These are phyloP conservation scores for Dromococcyx pavoninus DNA, from an alignment of 2,797 vertebrate species.

Conservation along the genomic window DNA sequence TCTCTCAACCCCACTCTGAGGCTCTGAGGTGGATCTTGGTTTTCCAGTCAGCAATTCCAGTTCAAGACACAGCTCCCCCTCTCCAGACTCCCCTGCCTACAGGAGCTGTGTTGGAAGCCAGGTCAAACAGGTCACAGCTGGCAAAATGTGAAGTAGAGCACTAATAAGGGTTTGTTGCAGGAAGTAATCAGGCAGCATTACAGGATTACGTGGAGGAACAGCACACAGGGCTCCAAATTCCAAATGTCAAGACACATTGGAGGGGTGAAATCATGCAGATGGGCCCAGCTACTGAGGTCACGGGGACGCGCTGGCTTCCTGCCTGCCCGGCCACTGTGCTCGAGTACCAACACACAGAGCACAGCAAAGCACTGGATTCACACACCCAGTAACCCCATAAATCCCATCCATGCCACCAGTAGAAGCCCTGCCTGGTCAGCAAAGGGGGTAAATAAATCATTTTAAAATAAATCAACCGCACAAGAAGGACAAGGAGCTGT, in stretches of 20 bases:
- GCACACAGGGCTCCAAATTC: neutral
- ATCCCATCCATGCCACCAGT: rapidly evolving
- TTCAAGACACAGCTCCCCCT: neutral
- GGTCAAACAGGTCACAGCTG: neutral
- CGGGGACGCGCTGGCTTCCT: neutral
- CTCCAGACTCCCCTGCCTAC: neutral
- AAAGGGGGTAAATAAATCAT: rapidly evolving
- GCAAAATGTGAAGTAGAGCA: neutral
- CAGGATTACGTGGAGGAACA: neutral
- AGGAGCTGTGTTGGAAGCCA: neutral
- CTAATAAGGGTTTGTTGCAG: neutral
- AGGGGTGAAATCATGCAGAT: neutral
- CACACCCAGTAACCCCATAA: neutral
- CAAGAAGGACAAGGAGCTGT: too few relatives aligned
- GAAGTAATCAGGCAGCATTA: slow-evolving; percentile 8
- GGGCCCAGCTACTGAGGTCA: neutral
- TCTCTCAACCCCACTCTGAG: neutral
- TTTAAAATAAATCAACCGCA: neutral
- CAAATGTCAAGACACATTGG: neutral
- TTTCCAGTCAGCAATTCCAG: neutral
- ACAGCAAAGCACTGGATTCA: neutral
- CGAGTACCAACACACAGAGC: neutral
- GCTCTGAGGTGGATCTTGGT: neutral
- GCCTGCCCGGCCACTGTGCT: neutral
- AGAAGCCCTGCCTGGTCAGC: neutral